phyloP scores from a whole-genome alignment of 1,140 invertebrate species.

The Lerema accius region DNA sequence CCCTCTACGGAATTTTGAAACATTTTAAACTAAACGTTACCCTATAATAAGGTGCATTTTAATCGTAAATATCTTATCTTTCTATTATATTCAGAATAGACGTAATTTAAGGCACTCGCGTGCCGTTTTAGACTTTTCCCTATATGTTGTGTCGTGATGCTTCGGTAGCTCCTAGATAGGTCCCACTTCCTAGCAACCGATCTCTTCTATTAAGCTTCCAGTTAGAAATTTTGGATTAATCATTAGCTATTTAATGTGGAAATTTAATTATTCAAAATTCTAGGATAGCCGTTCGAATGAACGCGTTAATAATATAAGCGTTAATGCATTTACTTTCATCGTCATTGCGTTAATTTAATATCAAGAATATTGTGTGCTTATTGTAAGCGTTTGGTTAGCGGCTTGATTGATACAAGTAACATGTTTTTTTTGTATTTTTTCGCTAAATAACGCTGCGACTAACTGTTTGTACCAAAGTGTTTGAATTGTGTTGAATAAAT shows the following conservation, averaged over 20 bases:
- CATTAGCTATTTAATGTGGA: slow-evolving; percentile 66
- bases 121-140: slow-evolving; percentile 74
- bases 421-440: slow-evolving; percentile 47
- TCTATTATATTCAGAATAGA: slow-evolving; percentile 71
- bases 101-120: slow-evolving; percentile 69
- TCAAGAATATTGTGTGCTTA: too few species aligned
- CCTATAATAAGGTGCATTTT: slow-evolving; percentile 78
- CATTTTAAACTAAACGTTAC: slow-evolving; percentile 62
- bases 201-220: slow-evolving; percentile 78
- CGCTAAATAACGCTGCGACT: slow-evolving; percentile 63
- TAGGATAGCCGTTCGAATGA: slow-evolving; percentile 48
- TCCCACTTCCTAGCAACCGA: slow-evolving; percentile 78
- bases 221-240: slow-evolving; percentile 70
- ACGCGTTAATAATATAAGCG: slow-evolving; percentile 27
- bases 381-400: slow-evolving; percentile 62
- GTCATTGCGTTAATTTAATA: slow-evolving; percentile 48
- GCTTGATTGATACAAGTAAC: slow-evolving; percentile 55
- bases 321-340: slow-evolving; percentile 38
- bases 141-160: slow-evolving; percentile 77
- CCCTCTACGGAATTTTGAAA: slow-evolving; percentile 50
- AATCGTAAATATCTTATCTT: slow-evolving; percentile 72
- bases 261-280: slow-evolving; percentile 66
- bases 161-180: slow-evolving; percentile 79
- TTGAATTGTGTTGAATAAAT: slow-evolving; percentile 82
- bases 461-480: slow-evolving; percentile 83